Evolutionary conservation across 2,888 invertebrate genomes (phyloP).

Genomic region (Dryocosmus kuriphilus): DNA sequence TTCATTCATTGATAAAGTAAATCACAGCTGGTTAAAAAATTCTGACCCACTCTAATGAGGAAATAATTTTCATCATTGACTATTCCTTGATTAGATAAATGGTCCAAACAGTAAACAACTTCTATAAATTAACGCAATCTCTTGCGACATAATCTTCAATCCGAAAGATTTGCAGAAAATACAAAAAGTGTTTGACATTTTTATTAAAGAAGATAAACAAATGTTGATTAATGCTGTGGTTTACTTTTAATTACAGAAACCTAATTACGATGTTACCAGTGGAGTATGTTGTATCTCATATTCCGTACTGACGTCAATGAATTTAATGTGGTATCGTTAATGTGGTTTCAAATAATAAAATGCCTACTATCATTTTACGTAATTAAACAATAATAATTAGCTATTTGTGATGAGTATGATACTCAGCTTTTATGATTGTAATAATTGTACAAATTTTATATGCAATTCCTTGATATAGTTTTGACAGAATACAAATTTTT

Average conservation of each 20-base stretch:
- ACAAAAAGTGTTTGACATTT: not conserved
- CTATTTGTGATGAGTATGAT: conserved; percentile 19
- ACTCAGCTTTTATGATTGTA: not conserved
- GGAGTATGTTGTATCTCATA: not conserved
- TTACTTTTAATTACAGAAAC: not conserved
- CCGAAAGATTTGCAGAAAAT: not conserved
- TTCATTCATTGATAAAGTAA: not conserved
- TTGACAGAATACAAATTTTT: too few relatives aligned
- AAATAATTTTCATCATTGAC: not conserved
- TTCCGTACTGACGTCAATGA: not conserved
- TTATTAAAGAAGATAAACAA: not conserved
- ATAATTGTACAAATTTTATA: not conserved
- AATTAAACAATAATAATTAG: conserved; percentile 23
- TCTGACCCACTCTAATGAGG: not conserved
- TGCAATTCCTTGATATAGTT: too few relatives aligned
- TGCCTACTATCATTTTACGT: conserved; percentile 5
- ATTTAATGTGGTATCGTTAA: too few relatives aligned
- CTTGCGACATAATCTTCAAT: not conserved
- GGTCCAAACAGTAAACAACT: not conserved
- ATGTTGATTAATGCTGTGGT: not conserved
- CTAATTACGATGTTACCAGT: not conserved
- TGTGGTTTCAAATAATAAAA: conserved; percentile 3
- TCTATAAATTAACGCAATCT: conserved; percentile 1
- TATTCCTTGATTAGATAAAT: conserved; percentile 1
- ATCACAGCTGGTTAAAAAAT: not conserved